Evolutionary conservation across 1,140 invertebrate genomes (phyloP), one percentile per base, ranked within the genome.

Genomic region (Lepidotrigona ventralis): DNA sequence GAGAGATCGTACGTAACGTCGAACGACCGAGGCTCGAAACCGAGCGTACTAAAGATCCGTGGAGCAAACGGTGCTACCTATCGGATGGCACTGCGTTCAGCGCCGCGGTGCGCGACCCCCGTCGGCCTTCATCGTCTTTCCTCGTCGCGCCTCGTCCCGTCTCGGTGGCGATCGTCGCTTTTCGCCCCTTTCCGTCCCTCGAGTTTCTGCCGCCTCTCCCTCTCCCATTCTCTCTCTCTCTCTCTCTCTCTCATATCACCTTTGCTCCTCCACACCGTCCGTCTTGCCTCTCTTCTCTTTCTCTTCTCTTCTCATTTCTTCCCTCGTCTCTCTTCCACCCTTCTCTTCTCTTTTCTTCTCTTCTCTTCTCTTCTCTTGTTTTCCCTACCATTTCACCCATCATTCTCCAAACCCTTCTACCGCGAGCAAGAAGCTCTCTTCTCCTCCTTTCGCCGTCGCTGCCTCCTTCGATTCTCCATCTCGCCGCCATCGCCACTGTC

Each of bases 31-130:
- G 82, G 86, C 86, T 85, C 80, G 85, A 64, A 88, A 53, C 58
- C 80, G 81, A 88, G 63, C 84, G 79, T 85, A 78, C 82, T 75
- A 84, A 90, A 81, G 84, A 89, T 90, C 82, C 89, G 85, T 87
- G 88, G 90, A 89, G 85, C 89, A 88, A 91, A 86, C 90, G 90
- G 87, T 91, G 91, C 91, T 90, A 90, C 90, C 91, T 91, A 90
- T 91, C 91, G 90, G 89, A 92, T 91, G 90, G 91, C 91, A 92
- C 91, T 92, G 91, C 87, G 89, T 91, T 90, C 88, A 91, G 91
- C 90, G 90, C 90, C 90, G 90, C 90, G 81, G 86, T 90, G 81
- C 83, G 89, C 89, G 89, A 90, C 87, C 85, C 90, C 85, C 83
- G 77, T 90, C 90, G 90, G 90, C 86, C 89, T 85, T 89, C 89